Evolutionary conservation across 2,888 invertebrate genomes (phyloP).

Genomic region (Lasioglossum leucozonium): DNA sequence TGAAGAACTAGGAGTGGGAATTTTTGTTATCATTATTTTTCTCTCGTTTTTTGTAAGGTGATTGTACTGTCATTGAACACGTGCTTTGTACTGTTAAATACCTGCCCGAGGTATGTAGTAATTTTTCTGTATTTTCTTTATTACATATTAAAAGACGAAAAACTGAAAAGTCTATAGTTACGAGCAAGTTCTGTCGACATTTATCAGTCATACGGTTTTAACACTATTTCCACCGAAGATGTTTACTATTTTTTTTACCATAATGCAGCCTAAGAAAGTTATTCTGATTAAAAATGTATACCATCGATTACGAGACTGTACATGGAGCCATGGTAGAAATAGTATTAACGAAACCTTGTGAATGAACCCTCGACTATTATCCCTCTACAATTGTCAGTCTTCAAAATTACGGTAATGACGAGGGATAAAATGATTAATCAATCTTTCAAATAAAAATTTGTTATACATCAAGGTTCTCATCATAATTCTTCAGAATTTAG

Average conservation of each 20-base stretch:
- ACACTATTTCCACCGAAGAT: not conserved
- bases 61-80: slow-evolving; percentile 24
- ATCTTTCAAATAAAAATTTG: not conserved
- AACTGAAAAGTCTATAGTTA: not conserved
- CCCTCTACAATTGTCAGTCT: not conserved
- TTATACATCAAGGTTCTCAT: not conserved
- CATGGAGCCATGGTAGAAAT: not conserved
- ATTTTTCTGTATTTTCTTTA: slow-evolving; percentile 69
- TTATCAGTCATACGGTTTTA: not conserved
- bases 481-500: slow-evolving; percentile 56
- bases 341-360: not conserved
- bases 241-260: not conserved
- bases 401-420: not conserved
- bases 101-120: slow-evolving; percentile 60
- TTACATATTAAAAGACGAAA: slow-evolving; percentile 56
- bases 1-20: not conserved
- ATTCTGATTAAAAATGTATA: too few species aligned
- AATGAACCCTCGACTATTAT: not conserved
- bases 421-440: not conserved
- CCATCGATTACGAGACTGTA: too few species aligned
- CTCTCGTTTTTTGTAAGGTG: not conserved
- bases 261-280: too few species aligned
- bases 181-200: not conserved
- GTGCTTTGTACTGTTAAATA: slow-evolving; percentile 68
- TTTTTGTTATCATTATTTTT: slow-evolving; percentile 14